Conservation (phyloP, 2,113 vertebrate genomes). For the Rhynchomys soricoides region DNA sequence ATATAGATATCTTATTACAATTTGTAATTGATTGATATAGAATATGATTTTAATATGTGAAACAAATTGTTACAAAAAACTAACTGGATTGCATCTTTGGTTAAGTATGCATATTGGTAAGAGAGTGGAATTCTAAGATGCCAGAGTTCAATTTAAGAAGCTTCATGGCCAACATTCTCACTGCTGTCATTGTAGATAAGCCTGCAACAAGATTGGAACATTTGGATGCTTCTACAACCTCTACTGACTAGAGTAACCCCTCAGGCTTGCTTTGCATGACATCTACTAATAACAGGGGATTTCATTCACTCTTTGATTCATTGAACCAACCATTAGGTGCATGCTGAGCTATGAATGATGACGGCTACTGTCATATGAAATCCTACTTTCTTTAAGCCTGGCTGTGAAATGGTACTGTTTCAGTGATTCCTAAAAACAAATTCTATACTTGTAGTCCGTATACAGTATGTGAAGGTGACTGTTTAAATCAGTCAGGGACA, state of each 20-base stretch:
- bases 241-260: background rate
- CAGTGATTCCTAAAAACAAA: background rate
- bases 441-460: background rate
- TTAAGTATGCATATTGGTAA: conserved; percentile 47
- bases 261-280: background rate
- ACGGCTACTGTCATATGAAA: background rate
- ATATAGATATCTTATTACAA: background rate
- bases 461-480: background rate
- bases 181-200: conserved; percentile 13
- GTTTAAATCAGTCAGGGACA: background rate
- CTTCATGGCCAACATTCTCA: conserved; percentile 1
- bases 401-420: background rate
- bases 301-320: background rate
- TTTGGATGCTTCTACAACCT: conserved; percentile 5
- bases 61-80: conserved; percentile 12
- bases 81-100: background rate
- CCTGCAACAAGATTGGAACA: background rate
- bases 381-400: background rate
- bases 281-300: background rate
- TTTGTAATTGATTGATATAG: background rate
- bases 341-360: background rate
- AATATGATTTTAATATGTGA: background rate
- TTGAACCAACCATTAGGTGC: background rate
- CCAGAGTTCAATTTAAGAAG: conserved; percentile 9
- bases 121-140: conserved; percentile 16